Conservation (phyloP, 1,140 invertebrate species). For the Metopolophium dirhodum region DNA sequence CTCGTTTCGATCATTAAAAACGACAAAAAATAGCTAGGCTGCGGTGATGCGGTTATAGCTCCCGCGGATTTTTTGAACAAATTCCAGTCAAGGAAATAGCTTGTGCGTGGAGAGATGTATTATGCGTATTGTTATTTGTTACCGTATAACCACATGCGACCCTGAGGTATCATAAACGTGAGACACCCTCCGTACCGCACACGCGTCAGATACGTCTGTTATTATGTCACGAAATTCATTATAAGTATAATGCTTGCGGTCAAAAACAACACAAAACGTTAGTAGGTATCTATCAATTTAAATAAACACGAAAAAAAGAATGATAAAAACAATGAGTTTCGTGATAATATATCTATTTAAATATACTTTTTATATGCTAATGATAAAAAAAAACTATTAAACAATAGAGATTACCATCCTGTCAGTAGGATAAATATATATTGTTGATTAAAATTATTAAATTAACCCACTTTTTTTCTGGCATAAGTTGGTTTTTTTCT, state of each 20-base stretch:
- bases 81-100: slow-evolving; percentile 17
- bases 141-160: not conserved
- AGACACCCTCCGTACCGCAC: not conserved
- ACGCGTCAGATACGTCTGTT: not conserved
- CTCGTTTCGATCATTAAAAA: not conserved
- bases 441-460: not conserved
- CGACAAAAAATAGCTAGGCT: not conserved
- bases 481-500: not conserved
- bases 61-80: not conserved
- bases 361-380: not conserved
- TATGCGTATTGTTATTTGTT: not conserved
- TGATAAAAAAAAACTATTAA: not conserved
- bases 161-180: not conserved
- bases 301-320: not conserved
- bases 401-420: not conserved
- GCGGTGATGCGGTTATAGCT: not conserved
- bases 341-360: not conserved
- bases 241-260: not conserved
- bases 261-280: not conserved
- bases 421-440: not conserved
- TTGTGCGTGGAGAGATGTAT: not conserved
- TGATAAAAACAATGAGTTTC: not conserved
- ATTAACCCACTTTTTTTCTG: not conserved
- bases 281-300: not conserved
- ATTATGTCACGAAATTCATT: not conserved